Evolutionary conservation across 1,140 invertebrate species (phyloP).

Genomic region (Pissodes strobi): DNA sequence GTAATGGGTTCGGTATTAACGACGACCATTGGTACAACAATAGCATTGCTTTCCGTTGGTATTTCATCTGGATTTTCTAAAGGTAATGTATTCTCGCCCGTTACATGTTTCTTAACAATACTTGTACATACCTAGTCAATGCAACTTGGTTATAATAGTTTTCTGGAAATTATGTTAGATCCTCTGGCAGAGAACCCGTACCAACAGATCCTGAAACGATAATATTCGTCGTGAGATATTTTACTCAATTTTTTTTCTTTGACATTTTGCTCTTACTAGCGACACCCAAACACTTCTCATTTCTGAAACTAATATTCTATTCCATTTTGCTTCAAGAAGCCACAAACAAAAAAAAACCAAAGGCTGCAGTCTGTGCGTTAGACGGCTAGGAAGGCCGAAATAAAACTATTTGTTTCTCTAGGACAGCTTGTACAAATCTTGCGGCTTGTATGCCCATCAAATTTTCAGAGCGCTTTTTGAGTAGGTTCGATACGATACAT

Average conservation of each 20-base stretch:
- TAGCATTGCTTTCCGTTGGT: background rate
- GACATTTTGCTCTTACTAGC: background rate
- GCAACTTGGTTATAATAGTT: too few species aligned
- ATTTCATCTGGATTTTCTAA: too few species aligned
- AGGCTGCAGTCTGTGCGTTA: too few species aligned
- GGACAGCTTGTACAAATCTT: too few species aligned
- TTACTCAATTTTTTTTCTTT: background rate
- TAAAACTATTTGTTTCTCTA: too few species aligned
- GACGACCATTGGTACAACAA: background rate
- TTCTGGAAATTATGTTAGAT: too few species aligned
- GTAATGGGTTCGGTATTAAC: background rate
- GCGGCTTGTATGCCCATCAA: background rate
- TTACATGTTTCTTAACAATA: too few species aligned
- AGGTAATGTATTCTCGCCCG: background rate
- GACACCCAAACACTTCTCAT: background rate
- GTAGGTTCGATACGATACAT: background rate
- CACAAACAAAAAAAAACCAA: too few species aligned
- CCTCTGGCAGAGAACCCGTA: background rate
- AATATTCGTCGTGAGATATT: background rate
- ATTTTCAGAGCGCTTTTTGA: background rate
- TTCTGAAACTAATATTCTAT: background rate
- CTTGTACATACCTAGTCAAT: too few species aligned
- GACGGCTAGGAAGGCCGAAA: too few species aligned
- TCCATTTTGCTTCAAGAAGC: too few species aligned
- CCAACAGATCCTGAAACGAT: background rate